Evolutionary conservation across 2,797 vertebrate genomes (phyloP).

Genomic region (Gobio occitaniae): DNA sequence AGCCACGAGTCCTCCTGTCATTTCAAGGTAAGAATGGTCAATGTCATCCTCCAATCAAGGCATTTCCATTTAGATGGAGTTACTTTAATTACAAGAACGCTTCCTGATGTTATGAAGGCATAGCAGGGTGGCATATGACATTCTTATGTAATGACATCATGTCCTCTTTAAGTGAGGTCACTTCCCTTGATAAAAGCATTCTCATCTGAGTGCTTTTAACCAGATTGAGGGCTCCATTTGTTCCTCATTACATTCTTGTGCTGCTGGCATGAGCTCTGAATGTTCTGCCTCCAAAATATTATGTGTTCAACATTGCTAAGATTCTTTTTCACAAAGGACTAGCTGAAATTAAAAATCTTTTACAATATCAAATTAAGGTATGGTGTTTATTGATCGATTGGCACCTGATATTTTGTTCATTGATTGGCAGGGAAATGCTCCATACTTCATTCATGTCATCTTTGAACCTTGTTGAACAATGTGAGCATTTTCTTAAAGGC

Average conservation of each 20-base stretch:
- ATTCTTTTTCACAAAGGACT: background rate
- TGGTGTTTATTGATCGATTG: background rate
- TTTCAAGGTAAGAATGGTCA: constrained; percentile 76
- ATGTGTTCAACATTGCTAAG: background rate
- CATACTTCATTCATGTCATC: background rate
- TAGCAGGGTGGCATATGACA: background rate
- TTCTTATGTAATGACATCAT: constrained; percentile 17
- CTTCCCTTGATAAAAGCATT: constrained; percentile 9
- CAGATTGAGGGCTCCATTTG: background rate
- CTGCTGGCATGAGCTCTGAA: background rate
- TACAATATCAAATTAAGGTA: background rate
- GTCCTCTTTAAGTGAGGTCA: background rate
- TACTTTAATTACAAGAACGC: constrained; percentile 22
- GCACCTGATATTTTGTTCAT: background rate
- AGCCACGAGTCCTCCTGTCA: constrained; percentile 79
- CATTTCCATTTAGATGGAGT: constrained; percentile 1
- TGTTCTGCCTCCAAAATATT: background rate
- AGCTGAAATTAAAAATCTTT: background rate
- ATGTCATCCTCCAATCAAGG: constrained; percentile 7
- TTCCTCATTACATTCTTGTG: background rate
- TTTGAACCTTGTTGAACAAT: background rate
- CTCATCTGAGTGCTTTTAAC: background rate
- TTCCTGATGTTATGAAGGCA: constrained; percentile 24
- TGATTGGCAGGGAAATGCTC: background rate
- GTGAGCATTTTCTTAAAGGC: background rate